phyloP scores from a whole-genome alignment of 2,113 vertebrate genomes.

The Urocitellus parryii region DNA sequence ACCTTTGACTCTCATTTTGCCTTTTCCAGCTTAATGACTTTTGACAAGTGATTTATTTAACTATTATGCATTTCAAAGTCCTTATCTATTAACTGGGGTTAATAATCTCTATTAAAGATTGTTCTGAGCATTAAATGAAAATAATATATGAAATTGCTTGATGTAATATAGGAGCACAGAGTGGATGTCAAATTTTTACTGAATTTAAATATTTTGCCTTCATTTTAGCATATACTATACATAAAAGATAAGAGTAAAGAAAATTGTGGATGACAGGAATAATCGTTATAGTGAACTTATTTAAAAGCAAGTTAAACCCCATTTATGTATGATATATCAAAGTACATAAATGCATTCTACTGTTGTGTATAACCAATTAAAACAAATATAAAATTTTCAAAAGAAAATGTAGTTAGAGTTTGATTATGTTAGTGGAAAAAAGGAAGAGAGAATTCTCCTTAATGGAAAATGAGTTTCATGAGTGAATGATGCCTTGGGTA shows the following conservation, averaged over 20 bases:
- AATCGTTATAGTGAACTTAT: neutral
- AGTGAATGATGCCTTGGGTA: neutral
- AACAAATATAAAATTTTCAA: too few relatives aligned
- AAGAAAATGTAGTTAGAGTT: neutral
- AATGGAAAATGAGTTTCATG: neutral
- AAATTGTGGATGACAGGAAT: neutral
- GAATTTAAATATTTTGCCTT: neutral
- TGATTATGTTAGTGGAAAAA: neutral
- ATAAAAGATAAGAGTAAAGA: neutral
- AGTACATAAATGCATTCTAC: too few relatives aligned
- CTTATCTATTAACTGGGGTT: neutral
- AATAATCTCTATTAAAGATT: neutral
- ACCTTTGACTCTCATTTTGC: neutral
- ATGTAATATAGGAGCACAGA: neutral
- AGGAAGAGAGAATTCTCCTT: neutral
- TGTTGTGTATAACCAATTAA: too few relatives aligned
- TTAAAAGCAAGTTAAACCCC: neutral
- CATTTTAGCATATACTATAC: neutral
- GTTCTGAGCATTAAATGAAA: neutral
- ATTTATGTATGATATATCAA: too few relatives aligned
- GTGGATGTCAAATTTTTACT: neutral
- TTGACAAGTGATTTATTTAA: slow-evolving; percentile 4
- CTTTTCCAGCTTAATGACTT: neutral
- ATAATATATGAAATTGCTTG: neutral
- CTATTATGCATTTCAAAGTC: neutral